These are phyloP conservation scores for Trileptium ribeirensis DNA, from an alignment of 2,888 invertebrate genomes.

Conservation along the genomic window DNA sequence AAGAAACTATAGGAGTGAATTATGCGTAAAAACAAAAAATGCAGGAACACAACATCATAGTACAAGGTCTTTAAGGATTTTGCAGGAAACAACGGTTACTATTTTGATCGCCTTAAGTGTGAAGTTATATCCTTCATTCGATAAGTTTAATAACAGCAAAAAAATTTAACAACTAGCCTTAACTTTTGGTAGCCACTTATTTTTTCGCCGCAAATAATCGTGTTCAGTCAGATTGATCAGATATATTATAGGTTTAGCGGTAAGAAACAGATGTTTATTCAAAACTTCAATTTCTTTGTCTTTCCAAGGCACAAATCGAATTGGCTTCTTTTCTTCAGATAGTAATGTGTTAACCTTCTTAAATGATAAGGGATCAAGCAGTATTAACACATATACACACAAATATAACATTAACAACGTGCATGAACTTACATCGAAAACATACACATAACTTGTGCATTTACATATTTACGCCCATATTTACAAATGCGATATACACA, in stretches of 20 bases:
- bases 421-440: too few species aligned
- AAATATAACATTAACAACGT: too few species aligned
- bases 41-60: too few species aligned
- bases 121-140: not conserved
- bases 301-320: slow-evolving; percentile 87
- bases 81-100: not conserved
- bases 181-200: slow-evolving; percentile 20
- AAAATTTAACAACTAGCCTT: not conserved
- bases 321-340: slow-evolving; percentile 66
- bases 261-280: slow-evolving; percentile 90
- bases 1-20: too few species aligned
- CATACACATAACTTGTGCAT: too few species aligned
- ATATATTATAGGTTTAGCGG: slow-evolving; percentile 94
- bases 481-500: too few species aligned
- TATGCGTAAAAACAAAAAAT: too few species aligned
- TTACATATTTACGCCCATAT: too few species aligned
- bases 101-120: not conserved
- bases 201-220: slow-evolving; percentile 91
- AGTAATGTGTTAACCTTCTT: too few species aligned
- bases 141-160: not conserved
- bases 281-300: slow-evolving; percentile 80
- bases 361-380: too few species aligned
- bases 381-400: too few species aligned
- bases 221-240: slow-evolving; percentile 93
- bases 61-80: too few species aligned